Conservation (phyloP, 2,113 vertebrate species). For the Xenopus laevis region DNA sequence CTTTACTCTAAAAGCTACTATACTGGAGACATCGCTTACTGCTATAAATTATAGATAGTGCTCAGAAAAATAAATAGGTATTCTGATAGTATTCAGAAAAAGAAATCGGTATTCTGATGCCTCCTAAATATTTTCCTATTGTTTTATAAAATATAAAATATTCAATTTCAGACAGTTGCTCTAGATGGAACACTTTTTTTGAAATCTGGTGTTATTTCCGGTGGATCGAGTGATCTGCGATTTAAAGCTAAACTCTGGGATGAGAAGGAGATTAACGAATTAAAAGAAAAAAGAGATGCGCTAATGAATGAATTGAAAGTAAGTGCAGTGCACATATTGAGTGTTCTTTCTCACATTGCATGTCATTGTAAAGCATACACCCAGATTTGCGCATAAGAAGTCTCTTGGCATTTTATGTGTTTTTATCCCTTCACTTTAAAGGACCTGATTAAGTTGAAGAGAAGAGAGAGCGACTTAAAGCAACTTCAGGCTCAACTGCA, state of each 20-base stretch:
- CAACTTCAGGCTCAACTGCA: slow-evolving; percentile 71
- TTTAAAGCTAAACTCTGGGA: slow-evolving; percentile 86
- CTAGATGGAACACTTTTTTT: slow-evolving; percentile 92
- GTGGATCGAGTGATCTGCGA: slow-evolving; percentile 83
- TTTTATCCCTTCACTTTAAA: slow-evolving; percentile 45
- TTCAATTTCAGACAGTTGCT: slow-evolving; percentile 75
- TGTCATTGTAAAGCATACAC: too few relatives aligned
- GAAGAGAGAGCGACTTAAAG: slow-evolving; percentile 84
- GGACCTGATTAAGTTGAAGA: slow-evolving; percentile 74
- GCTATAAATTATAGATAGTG: too few relatives aligned
- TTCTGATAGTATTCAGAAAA: too few relatives aligned
- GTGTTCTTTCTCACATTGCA: too few relatives aligned
- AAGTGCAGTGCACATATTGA: slow-evolving; percentile 41
- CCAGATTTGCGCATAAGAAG: too few relatives aligned
- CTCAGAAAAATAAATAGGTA: too few relatives aligned
- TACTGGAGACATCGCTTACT: too few relatives aligned
- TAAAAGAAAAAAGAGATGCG: slow-evolving; percentile 74
- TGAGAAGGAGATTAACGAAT: slow-evolving; percentile 75
- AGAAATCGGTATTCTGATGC: too few relatives aligned
- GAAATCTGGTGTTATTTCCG: slow-evolving; percentile 91
- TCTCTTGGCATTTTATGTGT: too few relatives aligned
- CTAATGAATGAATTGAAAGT: slow-evolving; percentile 78
- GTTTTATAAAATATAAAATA: slow-evolving; percentile 3
- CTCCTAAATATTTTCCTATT: too few relatives aligned
- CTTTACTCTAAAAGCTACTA: too few relatives aligned